Percentiles rank a stretch among this genome's conserved stretches.
These are phyloP conservation scores for Drosophila nasuta DNA, from an alignment of 1,140 invertebrate genomes.

Conservation along the genomic window DNA sequence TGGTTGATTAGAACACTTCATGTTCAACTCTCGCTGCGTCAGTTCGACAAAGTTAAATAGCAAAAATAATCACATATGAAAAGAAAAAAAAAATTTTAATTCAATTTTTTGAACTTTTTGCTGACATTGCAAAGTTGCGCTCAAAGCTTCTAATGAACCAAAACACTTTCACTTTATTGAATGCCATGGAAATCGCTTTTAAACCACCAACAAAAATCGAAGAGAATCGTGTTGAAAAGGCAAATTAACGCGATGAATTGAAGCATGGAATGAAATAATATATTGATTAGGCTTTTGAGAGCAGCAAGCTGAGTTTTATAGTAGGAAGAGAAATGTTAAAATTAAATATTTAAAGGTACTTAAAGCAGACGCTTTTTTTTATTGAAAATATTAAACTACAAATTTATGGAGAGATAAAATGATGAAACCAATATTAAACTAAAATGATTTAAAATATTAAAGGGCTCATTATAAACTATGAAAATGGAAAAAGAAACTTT, in stretches of 20 bases:
- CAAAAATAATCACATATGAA: slow-evolving; percentile 27
- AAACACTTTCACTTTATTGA: slow-evolving; percentile 1
- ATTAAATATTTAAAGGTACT: neutral
- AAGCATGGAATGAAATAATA: neutral
- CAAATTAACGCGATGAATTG: slow-evolving; percentile 1
- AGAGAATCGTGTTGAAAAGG: neutral
- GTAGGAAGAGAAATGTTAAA: neutral
- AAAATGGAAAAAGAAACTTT: too few species aligned
- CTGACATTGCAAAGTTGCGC: slow-evolving; percentile 32
- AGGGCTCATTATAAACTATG: too few species aligned
- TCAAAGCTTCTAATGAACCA: slow-evolving; percentile 39
- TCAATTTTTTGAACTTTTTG: slow-evolving; percentile 36
- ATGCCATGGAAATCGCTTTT: neutral
- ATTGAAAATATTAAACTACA: too few species aligned
- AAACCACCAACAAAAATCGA: neutral
- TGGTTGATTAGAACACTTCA: slow-evolving; percentile 71
- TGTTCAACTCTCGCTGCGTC: neutral
- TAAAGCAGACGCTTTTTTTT: too few species aligned
- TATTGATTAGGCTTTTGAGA: slow-evolving; percentile 1
- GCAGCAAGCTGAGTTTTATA: neutral
- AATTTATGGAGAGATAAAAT: too few species aligned
- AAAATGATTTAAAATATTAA: too few species aligned
- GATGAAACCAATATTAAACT: too few species aligned
- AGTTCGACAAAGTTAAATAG: slow-evolving; percentile 35
- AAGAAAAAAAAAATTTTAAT: slow-evolving; percentile 21